Percentiles rank a stretch among this genome's conserved stretches.
phyloP scores from a whole-genome alignment of 2,888 invertebrate species.

The Drosophila fulvimacula region DNA sequence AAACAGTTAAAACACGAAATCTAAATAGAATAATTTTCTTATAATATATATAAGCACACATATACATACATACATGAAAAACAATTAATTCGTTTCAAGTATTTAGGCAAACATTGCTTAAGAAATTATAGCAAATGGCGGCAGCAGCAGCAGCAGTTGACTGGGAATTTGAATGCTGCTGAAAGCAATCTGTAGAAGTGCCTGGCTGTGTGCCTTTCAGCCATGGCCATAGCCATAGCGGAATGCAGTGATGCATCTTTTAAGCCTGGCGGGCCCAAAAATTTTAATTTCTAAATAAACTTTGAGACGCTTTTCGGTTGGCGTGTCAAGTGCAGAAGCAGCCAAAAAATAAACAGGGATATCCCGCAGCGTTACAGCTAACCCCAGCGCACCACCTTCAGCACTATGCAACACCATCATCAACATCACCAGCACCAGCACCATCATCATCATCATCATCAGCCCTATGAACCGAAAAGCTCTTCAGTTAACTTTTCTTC shows the following conservation, averaged over 20 bases:
- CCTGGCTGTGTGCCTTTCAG: background rate
- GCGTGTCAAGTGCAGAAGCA: conserved; percentile 67
- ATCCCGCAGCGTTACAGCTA: conserved; percentile 4
- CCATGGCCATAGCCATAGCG: background rate
- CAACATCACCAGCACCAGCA: background rate
- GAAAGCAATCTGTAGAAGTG: conserved; percentile 45
- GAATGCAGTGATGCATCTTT: conserved; percentile 49
- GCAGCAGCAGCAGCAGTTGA: background rate
- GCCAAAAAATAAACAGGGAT: conserved; percentile 48
- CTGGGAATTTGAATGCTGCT: conserved; percentile 13
- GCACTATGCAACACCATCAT: background rate
- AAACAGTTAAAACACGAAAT: background rate
- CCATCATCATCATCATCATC: background rate
- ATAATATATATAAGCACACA: background rate
- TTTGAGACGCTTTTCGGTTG: conserved; percentile 59
- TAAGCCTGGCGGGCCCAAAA: conserved; percentile 34
- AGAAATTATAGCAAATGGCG: conserved; percentile 10
- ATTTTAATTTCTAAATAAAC: conserved; percentile 78
- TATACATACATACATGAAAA: background rate
- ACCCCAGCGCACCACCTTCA: background rate
- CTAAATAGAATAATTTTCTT: background rate
- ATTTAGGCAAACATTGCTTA: background rate
- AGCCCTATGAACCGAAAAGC: conserved; percentile 45
- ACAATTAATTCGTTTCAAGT: conserved; percentile 1
- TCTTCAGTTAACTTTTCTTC: conserved; percentile 67